Conservation (phyloP, 2,888 invertebrate species). For the Euphydryas editha region DNA sequence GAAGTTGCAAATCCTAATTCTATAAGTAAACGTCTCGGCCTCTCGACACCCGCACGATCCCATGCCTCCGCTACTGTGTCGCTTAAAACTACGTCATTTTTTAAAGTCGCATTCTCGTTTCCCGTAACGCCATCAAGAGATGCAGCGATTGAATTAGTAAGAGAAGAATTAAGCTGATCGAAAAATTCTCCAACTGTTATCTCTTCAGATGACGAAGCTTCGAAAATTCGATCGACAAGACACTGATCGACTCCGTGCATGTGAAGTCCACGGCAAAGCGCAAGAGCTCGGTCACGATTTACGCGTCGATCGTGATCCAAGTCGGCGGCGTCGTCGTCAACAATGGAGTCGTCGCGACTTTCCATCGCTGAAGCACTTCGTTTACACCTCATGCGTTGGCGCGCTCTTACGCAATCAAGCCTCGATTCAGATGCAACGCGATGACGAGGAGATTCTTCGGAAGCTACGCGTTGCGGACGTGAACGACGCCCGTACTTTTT, state of each 20-base stretch:
- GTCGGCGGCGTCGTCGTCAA: conserved; percentile 43
- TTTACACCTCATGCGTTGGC: conserved; percentile 58
- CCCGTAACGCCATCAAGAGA: conserved; percentile 42
- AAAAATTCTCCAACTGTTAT: conserved; percentile 78
- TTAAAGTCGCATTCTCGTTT: conserved; percentile 30
- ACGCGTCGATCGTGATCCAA: conserved; percentile 68
- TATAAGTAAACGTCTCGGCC: conserved; percentile 85
- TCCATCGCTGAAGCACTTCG: conserved; percentile 67
- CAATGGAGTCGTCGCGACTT: conserved; percentile 43
- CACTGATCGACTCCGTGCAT: conserved; percentile 68
- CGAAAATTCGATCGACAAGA: conserved; percentile 67
- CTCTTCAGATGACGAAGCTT: conserved; percentile 54
- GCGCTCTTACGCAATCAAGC: conserved; percentile 55
- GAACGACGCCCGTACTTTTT: conserved; percentile 91
- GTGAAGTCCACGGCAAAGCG: conserved; percentile 66
- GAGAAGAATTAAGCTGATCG: conserved; percentile 64
- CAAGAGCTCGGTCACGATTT: conserved; percentile 63
- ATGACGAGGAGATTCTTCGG: conserved; percentile 50
- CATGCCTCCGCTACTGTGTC: conserved; percentile 87
- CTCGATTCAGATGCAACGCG: conserved; percentile 67
- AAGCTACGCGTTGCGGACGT: conserved; percentile 77
- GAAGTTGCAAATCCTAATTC: conserved; percentile 86
- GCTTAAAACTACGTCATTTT: conserved; percentile 57
- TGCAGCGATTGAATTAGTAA: conserved; percentile 63
- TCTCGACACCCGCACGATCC: conserved; percentile 87